Conservation (phyloP, 2,888 invertebrate species). For the Sarcophaga caerulescens region DNA sequence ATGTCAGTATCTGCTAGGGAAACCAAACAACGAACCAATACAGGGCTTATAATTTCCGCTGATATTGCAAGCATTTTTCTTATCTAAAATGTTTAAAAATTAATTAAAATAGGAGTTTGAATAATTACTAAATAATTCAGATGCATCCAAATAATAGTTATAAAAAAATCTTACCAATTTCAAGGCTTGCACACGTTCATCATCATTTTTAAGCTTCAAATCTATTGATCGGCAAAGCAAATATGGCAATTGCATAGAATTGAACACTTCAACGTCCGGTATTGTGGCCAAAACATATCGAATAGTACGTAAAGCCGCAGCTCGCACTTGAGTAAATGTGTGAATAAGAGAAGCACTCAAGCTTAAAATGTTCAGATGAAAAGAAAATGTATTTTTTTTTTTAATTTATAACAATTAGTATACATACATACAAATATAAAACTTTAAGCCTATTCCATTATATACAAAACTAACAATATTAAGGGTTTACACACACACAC, state of each 20-base stretch:
- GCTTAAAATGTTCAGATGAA: conserved; percentile 82
- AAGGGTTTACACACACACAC: too few relatives aligned
- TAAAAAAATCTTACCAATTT: conserved; percentile 84
- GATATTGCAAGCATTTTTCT: conserved; percentile 85
- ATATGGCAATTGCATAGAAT: conserved; percentile 91
- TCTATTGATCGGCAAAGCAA: conserved; percentile 93
- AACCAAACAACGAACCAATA: conserved; percentile 90
- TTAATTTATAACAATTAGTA: neutral
- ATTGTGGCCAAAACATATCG: conserved; percentile 91
- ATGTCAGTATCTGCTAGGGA: conserved; percentile 90
- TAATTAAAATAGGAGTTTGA: neutral
- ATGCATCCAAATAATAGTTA: neutral
- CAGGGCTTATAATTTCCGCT: conserved; percentile 87
- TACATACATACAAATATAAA: too few relatives aligned
- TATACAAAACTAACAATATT: too few relatives aligned
- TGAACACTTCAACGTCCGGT: conserved; percentile 89
- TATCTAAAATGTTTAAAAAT: conserved; percentile 70
- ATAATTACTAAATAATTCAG: neutral
- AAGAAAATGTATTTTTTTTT: neutral
- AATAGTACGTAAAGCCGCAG: conserved; percentile 92
- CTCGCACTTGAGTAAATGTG: conserved; percentile 93
- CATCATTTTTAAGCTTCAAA: conserved; percentile 93
- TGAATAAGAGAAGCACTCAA: conserved; percentile 92
- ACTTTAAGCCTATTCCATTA: too few relatives aligned
- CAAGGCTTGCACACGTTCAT: conserved; percentile 95